phyloP scores from a whole-genome alignment of 2,888 invertebrate species.

The Epicampocera succincta region DNA sequence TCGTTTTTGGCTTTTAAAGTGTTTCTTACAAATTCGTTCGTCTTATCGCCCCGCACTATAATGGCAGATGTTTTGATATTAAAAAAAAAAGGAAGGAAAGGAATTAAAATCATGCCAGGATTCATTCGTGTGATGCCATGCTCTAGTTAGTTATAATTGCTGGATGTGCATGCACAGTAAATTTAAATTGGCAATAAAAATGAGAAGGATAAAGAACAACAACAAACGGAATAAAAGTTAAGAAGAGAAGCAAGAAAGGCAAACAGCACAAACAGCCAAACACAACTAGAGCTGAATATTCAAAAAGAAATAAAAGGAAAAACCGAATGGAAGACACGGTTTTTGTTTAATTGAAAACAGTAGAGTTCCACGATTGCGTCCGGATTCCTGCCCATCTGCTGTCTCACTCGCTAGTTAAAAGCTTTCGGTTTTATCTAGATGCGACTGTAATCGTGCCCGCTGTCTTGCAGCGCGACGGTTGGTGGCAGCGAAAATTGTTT shows the following conservation, averaged over 20 bases:
- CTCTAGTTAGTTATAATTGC: constrained; percentile 56
- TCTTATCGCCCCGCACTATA: background rate
- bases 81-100: constrained; percentile 18
- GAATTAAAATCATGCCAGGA: constrained; percentile 43
- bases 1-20: constrained; percentile 11
- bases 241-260: constrained; percentile 12
- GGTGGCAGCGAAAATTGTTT: constrained; percentile 22
- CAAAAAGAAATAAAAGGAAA: background rate
- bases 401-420: background rate
- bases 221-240: background rate
- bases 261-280: constrained; percentile 37
- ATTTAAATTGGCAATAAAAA: constrained; percentile 66
- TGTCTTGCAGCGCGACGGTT: background rate
- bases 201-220: constrained; percentile 27
- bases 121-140: constrained; percentile 35
- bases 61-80: constrained; percentile 15
- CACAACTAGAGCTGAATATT: constrained; percentile 11
- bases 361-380: background rate
- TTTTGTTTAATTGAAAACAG: background rate
- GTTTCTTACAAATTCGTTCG: background rate
- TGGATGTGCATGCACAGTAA: constrained; percentile 53
- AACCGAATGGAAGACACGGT: constrained; percentile 35
- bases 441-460: background rate
- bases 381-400: background rate
- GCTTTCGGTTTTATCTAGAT: background rate